A percentile compares a stretch with the other conserved stretches of the same genome.
phyloP scores from a whole-genome alignment of 2,797 vertebrate species.

The Intellagama lesueurii region DNA sequence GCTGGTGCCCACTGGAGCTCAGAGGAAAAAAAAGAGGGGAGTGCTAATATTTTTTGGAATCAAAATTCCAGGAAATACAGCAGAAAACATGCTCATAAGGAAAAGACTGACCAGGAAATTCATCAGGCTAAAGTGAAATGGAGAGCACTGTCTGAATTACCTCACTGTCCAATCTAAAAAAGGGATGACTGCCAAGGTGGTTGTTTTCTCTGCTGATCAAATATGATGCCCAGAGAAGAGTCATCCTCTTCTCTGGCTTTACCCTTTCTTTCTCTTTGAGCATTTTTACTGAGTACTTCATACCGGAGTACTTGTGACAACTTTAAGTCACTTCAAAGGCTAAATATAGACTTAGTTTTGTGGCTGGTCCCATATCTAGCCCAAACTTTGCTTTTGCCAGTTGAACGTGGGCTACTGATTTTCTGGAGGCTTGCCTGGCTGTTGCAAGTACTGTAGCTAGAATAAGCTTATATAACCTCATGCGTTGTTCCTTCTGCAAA shows the following conservation, averaged over 20 bases:
- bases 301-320: neutral
- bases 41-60: no score
- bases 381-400: neutral
- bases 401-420: neutral
- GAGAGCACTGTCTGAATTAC: neutral
- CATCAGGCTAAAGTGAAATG: no score
- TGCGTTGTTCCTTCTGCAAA: neutral
- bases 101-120: no score
- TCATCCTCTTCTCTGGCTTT: neutral
- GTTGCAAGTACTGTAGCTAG: neutral
- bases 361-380: neutral
- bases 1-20: no score
- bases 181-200: neutral
- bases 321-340: neutral
- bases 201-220: neutral
- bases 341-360: neutral
- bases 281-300: neutral
- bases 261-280: neutral
- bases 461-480: neutral
- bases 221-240: neutral
- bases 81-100: no score
- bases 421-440: constrained; percentile 1
- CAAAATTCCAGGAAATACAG: no score
- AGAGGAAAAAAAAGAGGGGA: no score
- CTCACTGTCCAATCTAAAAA: neutral